Conservation (phyloP, 2,797 vertebrate genomes). For the Limnodromus scolopaceus region DNA sequence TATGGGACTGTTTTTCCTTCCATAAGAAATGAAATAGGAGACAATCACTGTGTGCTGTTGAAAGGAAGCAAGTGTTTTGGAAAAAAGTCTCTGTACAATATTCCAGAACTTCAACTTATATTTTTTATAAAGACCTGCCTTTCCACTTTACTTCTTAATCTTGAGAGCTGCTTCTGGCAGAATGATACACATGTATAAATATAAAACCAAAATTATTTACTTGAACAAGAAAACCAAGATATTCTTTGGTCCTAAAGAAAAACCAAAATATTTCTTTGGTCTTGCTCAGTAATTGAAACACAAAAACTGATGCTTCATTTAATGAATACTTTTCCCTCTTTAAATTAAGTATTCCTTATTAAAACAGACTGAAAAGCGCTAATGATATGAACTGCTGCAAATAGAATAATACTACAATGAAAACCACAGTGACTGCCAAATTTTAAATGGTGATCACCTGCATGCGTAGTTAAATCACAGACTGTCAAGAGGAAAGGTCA, state of each 20-base stretch:
- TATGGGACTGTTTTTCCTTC: background rate
- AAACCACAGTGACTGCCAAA: background rate
- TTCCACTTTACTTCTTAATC: background rate
- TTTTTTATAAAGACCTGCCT: background rate
- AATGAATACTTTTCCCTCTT: background rate
- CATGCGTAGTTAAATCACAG: background rate
- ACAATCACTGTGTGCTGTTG: background rate
- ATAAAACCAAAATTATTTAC: background rate
- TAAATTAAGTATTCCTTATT: background rate
- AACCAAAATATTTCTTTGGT: background rate
- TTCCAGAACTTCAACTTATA: background rate
- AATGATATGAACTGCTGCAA: background rate
- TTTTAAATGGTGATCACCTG: background rate
- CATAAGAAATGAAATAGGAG: background rate
- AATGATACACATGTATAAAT: rapidly evolving
- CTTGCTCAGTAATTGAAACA: background rate
- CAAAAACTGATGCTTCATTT: background rate
- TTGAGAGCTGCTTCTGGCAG: background rate
- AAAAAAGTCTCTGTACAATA: background rate
- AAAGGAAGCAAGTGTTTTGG: background rate
- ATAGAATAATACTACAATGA: background rate
- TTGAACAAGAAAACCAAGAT: background rate
- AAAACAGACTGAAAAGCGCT: background rate
- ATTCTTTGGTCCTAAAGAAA: background rate
- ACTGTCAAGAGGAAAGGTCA: background rate